Percentiles rank a stretch among this genome's conserved stretches.
These are phyloP conservation scores for Chelidonichthys spinosus DNA, from an alignment of 2,797 vertebrate genomes.

Conservation along the genomic window DNA sequence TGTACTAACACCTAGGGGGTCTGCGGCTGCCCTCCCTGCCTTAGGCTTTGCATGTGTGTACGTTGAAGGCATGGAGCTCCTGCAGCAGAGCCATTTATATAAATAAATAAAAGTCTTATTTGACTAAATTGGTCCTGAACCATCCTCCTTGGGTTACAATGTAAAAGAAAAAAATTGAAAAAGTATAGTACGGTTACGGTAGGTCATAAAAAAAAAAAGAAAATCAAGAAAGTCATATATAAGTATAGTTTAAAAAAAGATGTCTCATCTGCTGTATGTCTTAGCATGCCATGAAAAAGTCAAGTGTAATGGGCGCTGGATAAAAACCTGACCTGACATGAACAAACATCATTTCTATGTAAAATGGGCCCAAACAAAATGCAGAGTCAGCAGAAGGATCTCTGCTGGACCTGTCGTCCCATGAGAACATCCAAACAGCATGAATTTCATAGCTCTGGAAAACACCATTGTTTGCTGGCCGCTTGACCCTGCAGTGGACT, in stretches of 20 bases:
- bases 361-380: constrained; percentile 28
- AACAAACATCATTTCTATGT: constrained; percentile 31
- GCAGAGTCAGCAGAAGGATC: constrained; percentile 27
- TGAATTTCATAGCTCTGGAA: constrained; percentile 62
- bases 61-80: no score
- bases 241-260: no score
- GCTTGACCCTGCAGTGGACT: constrained; percentile 59
- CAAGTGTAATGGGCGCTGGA: not conserved
- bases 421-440: constrained; percentile 46
- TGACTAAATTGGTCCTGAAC: not conserved
- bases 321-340: constrained; percentile 3
- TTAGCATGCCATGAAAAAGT: no score
- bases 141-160: no score
- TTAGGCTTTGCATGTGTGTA: not conserved
- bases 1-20: not conserved
- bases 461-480: constrained; percentile 58
- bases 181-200: no score
- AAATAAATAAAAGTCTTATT: not conserved
- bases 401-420: constrained; percentile 21
- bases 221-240: no score
- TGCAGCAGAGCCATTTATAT: no score
- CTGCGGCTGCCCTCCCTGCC: constrained; percentile 1
- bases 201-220: no score
- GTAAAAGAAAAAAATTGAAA: no score
- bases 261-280: no score